Percentiles rank a stretch among this genome's conserved stretches.
Evolutionary conservation across 2,888 invertebrate genomes (phyloP).

Genomic region (Hoplodrina ambigua): DNA sequence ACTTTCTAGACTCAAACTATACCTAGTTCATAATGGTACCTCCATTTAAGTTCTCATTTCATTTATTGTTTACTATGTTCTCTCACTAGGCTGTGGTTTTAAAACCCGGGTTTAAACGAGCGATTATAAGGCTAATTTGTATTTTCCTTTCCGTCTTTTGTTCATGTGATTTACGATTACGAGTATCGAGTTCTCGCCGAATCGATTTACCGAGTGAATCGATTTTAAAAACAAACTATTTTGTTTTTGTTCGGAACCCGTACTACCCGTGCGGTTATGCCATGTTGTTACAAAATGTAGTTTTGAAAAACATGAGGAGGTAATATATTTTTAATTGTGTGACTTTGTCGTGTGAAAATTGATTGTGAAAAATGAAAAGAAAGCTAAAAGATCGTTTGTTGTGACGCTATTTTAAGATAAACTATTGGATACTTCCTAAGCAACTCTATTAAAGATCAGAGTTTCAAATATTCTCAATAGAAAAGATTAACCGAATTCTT

Average conservation of each 20-base stretch:
- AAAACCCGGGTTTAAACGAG: conserved; percentile 72
- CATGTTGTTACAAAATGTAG: conserved; percentile 68
- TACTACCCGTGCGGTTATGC: conserved; percentile 58
- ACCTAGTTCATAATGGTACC: too few species aligned
- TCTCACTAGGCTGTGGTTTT: conserved; percentile 57
- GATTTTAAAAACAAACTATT: conserved; percentile 74
- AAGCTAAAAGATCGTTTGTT: not conserved
- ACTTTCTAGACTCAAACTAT: not conserved
- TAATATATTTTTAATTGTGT: conserved; percentile 58
- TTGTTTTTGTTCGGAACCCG: conserved; percentile 64
- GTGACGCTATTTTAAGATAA: not conserved
- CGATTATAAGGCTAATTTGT: conserved; percentile 89
- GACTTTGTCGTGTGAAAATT: conserved; percentile 19
- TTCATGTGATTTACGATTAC: conserved; percentile 86
- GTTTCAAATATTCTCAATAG: conserved; percentile 21
- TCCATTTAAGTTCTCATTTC: conserved; percentile 29
- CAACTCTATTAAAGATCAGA: conserved; percentile 7
- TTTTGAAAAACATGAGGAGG: conserved; percentile 47
- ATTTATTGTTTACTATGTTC: conserved; percentile 62
- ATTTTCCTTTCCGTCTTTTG: conserved; percentile 88
- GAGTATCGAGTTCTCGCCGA: conserved; percentile 78
- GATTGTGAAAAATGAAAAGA: conserved; percentile 1
- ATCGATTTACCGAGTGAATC: conserved; percentile 77
- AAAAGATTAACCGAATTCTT: conserved; percentile 45
- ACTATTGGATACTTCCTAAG: not conserved